These are phyloP conservation scores for Sialia sialis DNA, from an alignment of 2,113 vertebrate species.

Conservation along the genomic window DNA sequence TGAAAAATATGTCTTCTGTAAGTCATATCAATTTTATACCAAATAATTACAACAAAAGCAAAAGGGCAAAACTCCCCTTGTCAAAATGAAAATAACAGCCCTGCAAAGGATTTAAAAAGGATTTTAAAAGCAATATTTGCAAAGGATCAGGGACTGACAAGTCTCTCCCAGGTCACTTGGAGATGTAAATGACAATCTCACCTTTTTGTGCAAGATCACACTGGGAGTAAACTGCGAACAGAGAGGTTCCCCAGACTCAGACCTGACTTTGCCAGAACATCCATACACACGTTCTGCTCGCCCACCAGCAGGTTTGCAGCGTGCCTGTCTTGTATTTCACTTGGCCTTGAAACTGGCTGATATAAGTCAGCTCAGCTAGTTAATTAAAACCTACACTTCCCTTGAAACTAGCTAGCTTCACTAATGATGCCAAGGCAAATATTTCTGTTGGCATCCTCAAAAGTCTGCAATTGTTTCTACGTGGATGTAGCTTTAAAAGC, in stretches of 20 bases:
- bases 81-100: neutral
- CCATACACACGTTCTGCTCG: fast-evolving
- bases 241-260: neutral
- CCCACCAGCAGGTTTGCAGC: neutral
- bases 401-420: slow-evolving; percentile 42
- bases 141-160: neutral
- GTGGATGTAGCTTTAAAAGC: slow-evolving; percentile 27
- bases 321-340: slow-evolving; percentile 22
- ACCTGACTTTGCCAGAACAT: neutral
- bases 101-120: neutral
- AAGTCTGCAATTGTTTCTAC: slow-evolving; percentile 40
- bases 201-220: neutral
- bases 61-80: neutral
- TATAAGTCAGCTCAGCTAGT: slow-evolving; percentile 47
- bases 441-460: slow-evolving; percentile 63
- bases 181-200: neutral
- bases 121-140: neutral
- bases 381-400: slow-evolving; percentile 62
- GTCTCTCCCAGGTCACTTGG: neutral
- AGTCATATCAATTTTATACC: neutral
- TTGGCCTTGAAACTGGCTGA: slow-evolving; percentile 47
- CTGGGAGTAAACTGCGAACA: neutral
- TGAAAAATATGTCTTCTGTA: neutral
- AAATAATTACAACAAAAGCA: neutral
- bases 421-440: slow-evolving; percentile 57